Evolutionary conservation across 2,888 invertebrate species (phyloP).

Genomic region (Altica lythri): DNA sequence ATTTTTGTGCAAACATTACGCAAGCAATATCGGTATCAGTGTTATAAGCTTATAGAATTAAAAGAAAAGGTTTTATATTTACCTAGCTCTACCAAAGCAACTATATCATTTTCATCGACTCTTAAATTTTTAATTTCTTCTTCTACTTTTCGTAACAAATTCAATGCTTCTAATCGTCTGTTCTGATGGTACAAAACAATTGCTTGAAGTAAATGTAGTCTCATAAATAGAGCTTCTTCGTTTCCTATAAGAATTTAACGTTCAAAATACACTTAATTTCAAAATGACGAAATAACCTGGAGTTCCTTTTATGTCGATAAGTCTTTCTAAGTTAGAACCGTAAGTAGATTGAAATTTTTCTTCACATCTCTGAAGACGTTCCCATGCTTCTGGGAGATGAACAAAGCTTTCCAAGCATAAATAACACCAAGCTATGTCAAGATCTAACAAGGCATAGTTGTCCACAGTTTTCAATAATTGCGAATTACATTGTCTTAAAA

Average conservation of each 20-base stretch:
- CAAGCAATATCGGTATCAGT: no score
- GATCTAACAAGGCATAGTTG: conserved; percentile 80
- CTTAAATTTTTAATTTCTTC: conserved; percentile 67
- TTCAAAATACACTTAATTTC: background rate
- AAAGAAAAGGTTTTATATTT: no score
- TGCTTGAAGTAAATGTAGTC: conserved; percentile 79
- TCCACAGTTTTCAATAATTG: conserved; percentile 72
- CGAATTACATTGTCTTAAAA: conserved; percentile 67
- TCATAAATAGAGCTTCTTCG: conserved; percentile 75
- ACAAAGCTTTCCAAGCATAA: conserved; percentile 73
- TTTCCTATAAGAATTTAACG: conserved; percentile 59
- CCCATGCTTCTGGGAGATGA: conserved; percentile 74
- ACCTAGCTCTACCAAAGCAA: conserved; percentile 65
- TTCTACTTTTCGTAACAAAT: conserved; percentile 66
- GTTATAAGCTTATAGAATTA: no score
- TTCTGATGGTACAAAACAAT: conserved; percentile 80
- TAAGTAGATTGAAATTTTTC: conserved; percentile 68
- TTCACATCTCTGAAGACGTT: conserved; percentile 70
- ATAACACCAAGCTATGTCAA: conserved; percentile 92
- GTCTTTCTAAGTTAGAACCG: conserved; percentile 67
- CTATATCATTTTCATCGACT: conserved; percentile 63
- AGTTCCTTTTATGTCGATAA: conserved; percentile 64
- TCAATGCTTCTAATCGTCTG: conserved; percentile 65
- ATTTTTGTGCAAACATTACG: no score
- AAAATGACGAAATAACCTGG: conserved; percentile 55